Conservation (phyloP, 2,888 invertebrate genomes). For the Ypsolopha scabrella region DNA sequence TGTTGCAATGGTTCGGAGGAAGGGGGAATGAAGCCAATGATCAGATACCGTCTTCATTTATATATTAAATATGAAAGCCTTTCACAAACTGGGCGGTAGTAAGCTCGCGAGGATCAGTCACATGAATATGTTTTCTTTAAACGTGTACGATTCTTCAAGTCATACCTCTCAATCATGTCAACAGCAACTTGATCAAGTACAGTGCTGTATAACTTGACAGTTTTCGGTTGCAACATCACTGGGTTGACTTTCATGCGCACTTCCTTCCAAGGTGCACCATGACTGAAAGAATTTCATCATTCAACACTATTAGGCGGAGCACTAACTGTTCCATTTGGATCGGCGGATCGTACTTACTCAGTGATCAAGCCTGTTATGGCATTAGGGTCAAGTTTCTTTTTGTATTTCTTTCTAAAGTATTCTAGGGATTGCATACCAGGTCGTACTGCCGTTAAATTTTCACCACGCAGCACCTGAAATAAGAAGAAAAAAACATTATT, state of each 20-base stretch:
- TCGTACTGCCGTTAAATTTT: conserved; percentile 4
- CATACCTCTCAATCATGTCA: conserved; percentile 69
- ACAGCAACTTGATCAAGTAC: conserved; percentile 72
- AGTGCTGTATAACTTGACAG: conserved; percentile 72
- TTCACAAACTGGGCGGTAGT: no score
- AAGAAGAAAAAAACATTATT: background rate
- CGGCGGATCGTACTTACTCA: conserved; percentile 2
- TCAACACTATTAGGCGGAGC: background rate
- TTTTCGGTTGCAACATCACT: conserved; percentile 75
- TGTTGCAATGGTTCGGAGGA: no score
- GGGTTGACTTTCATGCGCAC: conserved; percentile 77
- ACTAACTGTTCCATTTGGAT: background rate
- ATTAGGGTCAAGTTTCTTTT: background rate
- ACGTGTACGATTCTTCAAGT: background rate
- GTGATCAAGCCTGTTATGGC: conserved; percentile 5
- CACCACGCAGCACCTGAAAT: conserved; percentile 7
- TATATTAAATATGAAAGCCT: no score
- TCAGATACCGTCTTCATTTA: no score
- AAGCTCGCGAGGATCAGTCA: no score
- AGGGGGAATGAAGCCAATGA: no score
- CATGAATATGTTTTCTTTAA: no score
- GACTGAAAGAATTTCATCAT: conserved; percentile 44
- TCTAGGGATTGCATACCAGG: conserved; percentile 7
- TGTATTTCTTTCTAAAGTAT: conserved; percentile 4
- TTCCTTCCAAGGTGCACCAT: conserved; percentile 78